phyloP scores from a whole-genome alignment of 2,113 vertebrate species.

The Panthera uncia region DNA sequence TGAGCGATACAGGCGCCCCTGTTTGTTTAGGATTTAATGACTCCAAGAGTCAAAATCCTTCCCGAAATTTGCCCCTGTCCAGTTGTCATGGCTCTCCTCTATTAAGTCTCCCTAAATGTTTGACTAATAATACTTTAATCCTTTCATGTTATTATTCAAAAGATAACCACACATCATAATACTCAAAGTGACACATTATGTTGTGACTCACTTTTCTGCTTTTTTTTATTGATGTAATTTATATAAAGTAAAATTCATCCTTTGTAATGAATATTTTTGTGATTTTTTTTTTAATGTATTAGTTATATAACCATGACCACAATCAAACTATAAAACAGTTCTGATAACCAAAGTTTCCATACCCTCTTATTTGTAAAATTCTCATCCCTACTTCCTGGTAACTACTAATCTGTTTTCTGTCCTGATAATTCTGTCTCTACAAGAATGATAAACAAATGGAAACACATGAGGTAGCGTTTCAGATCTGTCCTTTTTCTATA shows the following conservation, averaged over 20 bases:
- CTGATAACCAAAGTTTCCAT: no score
- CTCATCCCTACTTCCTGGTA: not conserved
- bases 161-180: not conserved
- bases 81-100: not conserved
- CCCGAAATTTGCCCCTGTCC: not conserved
- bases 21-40: not conserved
- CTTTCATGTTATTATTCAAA: not conserved
- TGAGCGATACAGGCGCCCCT: not conserved
- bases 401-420: not conserved
- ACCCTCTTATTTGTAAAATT: not conserved
- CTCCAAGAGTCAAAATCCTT: not conserved
- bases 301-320: not conserved
- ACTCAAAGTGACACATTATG: not conserved
- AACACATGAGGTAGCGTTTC: not conserved
- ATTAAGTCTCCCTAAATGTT: not conserved
- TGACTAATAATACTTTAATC: not conserved
- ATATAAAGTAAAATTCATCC: not conserved
- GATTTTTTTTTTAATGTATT: not conserved
- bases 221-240: not conserved
- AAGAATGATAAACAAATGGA: not conserved
- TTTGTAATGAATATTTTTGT: not conserved
- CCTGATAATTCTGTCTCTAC: not conserved
- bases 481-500: not conserved
- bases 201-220: not conserved
- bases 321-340: not conserved